Evolutionary conservation across 2,797 vertebrate species (phyloP).

Genomic region (Onychomys torridus): DNA sequence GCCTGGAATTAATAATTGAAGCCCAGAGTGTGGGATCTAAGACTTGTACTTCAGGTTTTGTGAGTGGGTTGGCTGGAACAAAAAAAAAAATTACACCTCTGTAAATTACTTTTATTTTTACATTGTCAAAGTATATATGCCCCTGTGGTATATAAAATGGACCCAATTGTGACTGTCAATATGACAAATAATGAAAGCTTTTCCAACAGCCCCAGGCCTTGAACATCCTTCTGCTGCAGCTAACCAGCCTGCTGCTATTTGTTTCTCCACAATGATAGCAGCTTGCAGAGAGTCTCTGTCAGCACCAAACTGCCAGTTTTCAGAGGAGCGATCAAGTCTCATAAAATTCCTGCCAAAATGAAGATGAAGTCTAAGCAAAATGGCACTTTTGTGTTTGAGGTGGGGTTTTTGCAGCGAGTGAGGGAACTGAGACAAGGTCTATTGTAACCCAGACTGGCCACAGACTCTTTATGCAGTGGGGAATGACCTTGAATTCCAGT

Average conservation of each 20-base stretch:
- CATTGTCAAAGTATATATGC: not conserved
- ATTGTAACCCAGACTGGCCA: not conserved
- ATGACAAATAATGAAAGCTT: conserved; percentile 45
- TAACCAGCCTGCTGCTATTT: not conserved
- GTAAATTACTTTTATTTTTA: conserved; percentile 26
- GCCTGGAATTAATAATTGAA: conserved; percentile 31
- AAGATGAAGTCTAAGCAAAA: not conserved
- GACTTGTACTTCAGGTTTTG: not conserved
- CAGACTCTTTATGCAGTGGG: not conserved
- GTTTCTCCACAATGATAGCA: not conserved
- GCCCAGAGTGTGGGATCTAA: not conserved
- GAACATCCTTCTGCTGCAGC: not conserved
- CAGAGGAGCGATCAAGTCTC: not conserved
- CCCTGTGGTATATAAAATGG: not conserved
- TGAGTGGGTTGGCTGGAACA: not conserved
- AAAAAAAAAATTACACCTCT: not conserved
- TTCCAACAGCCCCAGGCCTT: not conserved
- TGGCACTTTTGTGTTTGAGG: not conserved
- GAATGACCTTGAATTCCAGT: not conserved
- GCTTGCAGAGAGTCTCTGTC: not conserved
- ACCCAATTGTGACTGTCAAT: not conserved
- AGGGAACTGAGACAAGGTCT: not conserved
- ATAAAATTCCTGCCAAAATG: not conserved
- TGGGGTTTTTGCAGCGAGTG: not conserved
- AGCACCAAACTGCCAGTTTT: not conserved